phyloP scores from a whole-genome alignment of 2,888 invertebrate species.

The Drosophila ezoana region DNA sequence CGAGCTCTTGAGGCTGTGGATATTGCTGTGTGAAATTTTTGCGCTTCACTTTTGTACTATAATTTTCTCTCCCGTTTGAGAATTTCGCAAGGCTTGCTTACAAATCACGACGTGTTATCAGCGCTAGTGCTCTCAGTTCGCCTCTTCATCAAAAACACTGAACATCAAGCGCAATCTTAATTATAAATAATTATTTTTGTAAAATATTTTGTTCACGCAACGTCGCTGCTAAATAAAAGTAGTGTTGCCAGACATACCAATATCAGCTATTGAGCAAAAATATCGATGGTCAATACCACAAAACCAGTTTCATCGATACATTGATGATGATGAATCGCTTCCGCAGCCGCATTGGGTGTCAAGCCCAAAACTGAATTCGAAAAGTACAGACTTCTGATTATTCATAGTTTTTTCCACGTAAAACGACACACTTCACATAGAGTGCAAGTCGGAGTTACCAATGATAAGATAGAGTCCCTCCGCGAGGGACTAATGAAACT shows the following conservation, averaged over 20 bases:
- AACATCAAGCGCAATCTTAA: slow-evolving; percentile 59
- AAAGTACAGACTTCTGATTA: not conserved
- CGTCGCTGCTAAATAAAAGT: slow-evolving; percentile 66
- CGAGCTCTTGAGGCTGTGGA: slow-evolving; percentile 58
- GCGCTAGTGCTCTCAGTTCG: slow-evolving; percentile 45
- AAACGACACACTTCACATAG: too few relatives aligned
- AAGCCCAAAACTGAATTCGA: not conserved
- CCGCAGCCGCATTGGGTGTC: not conserved
- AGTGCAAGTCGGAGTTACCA: too few relatives aligned
- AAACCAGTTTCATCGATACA: slow-evolving; percentile 16
- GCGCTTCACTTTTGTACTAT: slow-evolving; percentile 70
- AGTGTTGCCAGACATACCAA: slow-evolving; percentile 52
- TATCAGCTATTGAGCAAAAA: not conserved
- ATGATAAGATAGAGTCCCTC: too few relatives aligned
- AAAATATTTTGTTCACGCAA: slow-evolving; percentile 79
- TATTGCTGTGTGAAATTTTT: slow-evolving; percentile 54
- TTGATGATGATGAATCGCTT: not conserved
- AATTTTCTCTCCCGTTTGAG: slow-evolving; percentile 48
- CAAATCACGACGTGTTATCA: slow-evolving; percentile 32
- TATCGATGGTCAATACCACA: slow-evolving; percentile 8
- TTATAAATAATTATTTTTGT: slow-evolving; percentile 69
- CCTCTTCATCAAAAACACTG: slow-evolving; percentile 58
- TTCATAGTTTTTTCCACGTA: not conserved
- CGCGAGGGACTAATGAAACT: not conserved
- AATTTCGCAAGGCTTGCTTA: slow-evolving; percentile 34